Base-by-base conservation (phyloP, 2,797 vertebrate genomes). In the Scolopax rusticola region DNA sequence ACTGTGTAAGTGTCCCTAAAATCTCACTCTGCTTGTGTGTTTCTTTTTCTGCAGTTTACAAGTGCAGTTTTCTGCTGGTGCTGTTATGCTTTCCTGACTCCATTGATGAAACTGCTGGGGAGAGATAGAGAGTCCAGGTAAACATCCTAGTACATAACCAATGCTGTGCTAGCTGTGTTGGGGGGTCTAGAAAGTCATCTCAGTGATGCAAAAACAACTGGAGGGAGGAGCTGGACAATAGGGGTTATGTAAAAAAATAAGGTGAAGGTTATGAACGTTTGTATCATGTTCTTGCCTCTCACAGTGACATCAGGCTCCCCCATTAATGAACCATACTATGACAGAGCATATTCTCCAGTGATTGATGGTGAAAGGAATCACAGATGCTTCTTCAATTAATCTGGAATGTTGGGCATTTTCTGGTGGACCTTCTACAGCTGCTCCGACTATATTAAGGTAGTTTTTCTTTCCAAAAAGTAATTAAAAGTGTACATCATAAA, bases 321-420 rank as follows among this genome's bases (percentile, higher is more conserved):
- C 76, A 40, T 89, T 67, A 71, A 67, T 28, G 68, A 78, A 68
- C 51, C 53, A 6, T 32, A 82, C 47, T 71, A 80, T 84, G 60
- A 84, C 71, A 50, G 54, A 83, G 24, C 12, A 18, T 80, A 54
- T 63, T 91, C 87, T 95, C 19, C 92, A 33, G 24, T 97, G 94
- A 84, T 48, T 95, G 60, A 97, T 95, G 84, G 89, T 50, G 51
- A 84, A 89, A 89, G 21, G 36, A 65, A 89, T 84, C 67, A 77
- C 93, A 84, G 69, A 84, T 94, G 81, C 54, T 86, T 70, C 87
- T 95, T 94, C 95, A 96, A 96, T 97, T 97, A 95, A 97, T 96
- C 83, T 93, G 88, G 94, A 97, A 87, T 94, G 89, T 73, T 7
- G 38, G 70, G 89, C 61, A 90, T 95, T 97, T 97, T 97, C 93